These are phyloP conservation scores for Drosophila eohydei DNA, from an alignment of 2,888 invertebrate species.

Conservation along the genomic window DNA sequence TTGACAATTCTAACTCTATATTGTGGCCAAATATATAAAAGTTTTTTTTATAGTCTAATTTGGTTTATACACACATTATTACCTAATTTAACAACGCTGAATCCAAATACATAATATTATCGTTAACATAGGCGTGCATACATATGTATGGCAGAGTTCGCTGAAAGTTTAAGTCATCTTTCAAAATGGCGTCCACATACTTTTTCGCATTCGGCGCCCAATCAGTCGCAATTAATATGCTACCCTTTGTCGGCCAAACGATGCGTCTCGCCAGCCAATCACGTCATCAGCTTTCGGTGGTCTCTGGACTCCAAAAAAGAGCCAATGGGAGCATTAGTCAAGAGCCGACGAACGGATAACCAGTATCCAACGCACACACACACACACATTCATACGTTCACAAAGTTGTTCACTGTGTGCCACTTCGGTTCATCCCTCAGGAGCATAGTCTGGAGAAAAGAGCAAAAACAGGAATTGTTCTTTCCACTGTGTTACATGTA, in stretches of 20 bases:
- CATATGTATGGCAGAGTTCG: no score
- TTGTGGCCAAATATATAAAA: no score
- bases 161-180: not conserved
- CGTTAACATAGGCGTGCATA: no score
- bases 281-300: not conserved
- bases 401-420: not conserved
- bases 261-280: conserved; percentile 9
- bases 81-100: no score
- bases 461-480: not conserved
- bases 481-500: not conserved
- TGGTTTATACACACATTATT: no score
- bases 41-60: no score
- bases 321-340: conserved; percentile 10
- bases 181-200: conserved; percentile 13
- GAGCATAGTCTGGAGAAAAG: not conserved
- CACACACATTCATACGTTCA: not conserved
- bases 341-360: not conserved
- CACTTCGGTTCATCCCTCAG: conserved; percentile 2
- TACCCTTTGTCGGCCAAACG: conserved; percentile 1
- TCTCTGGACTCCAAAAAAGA: not conserved
- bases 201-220: not conserved
- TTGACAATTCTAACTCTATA: no score
- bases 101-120: no score
- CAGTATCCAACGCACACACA: not conserved
- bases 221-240: not conserved